phyloP scores from a whole-genome alignment of 1,140 invertebrate species.

The Pseudomyrmex pallidus region DNA sequence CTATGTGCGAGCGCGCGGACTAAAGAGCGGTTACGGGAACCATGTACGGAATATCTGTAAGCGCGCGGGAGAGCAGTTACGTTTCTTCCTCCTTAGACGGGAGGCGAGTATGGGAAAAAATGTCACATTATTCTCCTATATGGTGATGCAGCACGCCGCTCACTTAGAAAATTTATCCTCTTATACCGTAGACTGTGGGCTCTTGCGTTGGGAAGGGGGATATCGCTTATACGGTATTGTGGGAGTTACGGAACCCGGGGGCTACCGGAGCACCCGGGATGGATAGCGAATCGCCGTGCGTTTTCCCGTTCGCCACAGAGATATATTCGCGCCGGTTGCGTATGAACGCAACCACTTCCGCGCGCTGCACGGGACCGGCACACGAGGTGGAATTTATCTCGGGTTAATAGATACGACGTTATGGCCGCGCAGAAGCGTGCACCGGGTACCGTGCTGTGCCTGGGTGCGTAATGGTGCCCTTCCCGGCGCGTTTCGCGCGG shows the following conservation, averaged over 20 bases:
- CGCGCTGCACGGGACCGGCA: constrained; percentile 32
- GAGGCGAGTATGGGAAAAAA: constrained; percentile 72
- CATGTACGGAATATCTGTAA: constrained; percentile 82
- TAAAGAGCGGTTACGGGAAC: constrained; percentile 60
- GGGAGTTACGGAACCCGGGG: constrained; percentile 68
- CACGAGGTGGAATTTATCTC: constrained; percentile 51
- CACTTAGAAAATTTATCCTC: constrained; percentile 79
- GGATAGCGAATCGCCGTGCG: constrained; percentile 56
- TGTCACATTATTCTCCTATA: constrained; percentile 83
- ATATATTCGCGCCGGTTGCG: constrained; percentile 62
- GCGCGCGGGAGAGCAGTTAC: constrained; percentile 56
- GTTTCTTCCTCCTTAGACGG: constrained; percentile 69
- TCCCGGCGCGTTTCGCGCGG: neutral
- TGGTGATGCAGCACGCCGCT: constrained; percentile 78
- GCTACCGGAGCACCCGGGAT: constrained; percentile 56
- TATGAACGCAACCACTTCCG: constrained; percentile 41
- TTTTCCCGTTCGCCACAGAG: constrained; percentile 52
- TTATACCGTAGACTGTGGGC: constrained; percentile 41
- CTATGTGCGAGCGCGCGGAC: constrained; percentile 36
- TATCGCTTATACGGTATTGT: constrained; percentile 73
- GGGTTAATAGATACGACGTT: constrained; percentile 55
- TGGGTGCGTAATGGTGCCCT: neutral
- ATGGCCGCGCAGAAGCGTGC: constrained; percentile 4
- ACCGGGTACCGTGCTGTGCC: constrained; percentile 8
- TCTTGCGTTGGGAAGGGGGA: constrained; percentile 28